These are phyloP conservation scores for Drosophila mimetica DNA, from an alignment of 2,888 invertebrate genomes.

Conservation along the genomic window DNA sequence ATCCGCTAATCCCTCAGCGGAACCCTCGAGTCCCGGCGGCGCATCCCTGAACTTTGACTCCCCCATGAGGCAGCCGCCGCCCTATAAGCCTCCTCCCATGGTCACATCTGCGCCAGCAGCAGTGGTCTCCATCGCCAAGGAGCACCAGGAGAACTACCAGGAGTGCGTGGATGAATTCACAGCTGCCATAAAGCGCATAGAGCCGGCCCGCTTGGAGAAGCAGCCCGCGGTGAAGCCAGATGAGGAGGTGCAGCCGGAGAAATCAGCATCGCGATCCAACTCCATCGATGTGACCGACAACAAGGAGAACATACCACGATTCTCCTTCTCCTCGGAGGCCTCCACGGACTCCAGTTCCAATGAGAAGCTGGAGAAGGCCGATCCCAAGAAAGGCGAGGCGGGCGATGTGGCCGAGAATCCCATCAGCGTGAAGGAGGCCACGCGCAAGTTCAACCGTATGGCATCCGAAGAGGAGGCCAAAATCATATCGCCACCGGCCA, in stretches of 20 bases:
- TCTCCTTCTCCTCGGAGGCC: conserved; percentile 79
- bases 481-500: conserved; percentile 85
- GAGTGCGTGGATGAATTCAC: conserved; percentile 83
- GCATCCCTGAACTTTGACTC: conserved; percentile 82
- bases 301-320: conserved; percentile 81
- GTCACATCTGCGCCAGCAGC: conserved; percentile 42
- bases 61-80: conserved; percentile 84
- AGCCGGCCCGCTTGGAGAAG: conserved; percentile 65
- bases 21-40: conserved; percentile 78
- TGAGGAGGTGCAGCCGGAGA: conserved; percentile 5
- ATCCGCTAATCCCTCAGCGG: no score
- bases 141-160: conserved; percentile 81
- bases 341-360: conserved; percentile 71
- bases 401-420: conserved; percentile 86
- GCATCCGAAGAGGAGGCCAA: conserved; percentile 90
- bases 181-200: conserved; percentile 77
- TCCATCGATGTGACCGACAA: conserved; percentile 83
- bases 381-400: conserved; percentile 47
- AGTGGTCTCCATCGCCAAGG: conserved; percentile 45
- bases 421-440: conserved; percentile 95
- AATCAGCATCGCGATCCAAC: conserved; percentile 83
- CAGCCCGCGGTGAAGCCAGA: conserved; percentile 25
- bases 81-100: conserved; percentile 86
- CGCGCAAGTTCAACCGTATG: conserved; percentile 96
- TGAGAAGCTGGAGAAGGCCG: conserved; percentile 52